Percentiles rank a stretch among this genome's conserved stretches.
These are phyloP conservation scores for Botia kubotai DNA, from an alignment of 2,797 vertebrate species.

Conservation along the genomic window DNA sequence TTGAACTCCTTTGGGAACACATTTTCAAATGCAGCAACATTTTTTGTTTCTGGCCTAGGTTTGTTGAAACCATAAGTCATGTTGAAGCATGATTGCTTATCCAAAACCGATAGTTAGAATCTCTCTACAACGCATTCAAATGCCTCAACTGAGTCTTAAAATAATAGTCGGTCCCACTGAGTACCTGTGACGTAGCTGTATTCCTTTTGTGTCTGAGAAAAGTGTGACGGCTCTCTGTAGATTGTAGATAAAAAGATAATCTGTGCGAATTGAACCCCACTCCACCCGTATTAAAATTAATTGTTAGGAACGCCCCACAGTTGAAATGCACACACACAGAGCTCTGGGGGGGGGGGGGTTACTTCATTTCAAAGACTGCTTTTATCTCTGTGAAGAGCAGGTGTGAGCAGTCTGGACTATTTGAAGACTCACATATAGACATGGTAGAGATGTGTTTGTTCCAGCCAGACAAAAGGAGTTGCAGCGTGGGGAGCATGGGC, in stretches of 20 bases:
- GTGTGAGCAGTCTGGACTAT: slow-evolving; percentile 35
- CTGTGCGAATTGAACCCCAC: slow-evolving; percentile 36
- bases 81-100: no score
- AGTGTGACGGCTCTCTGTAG: slow-evolving; percentile 14
- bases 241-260: slow-evolving; percentile 47
- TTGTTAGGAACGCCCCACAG: slow-evolving; percentile 27
- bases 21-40: no score
- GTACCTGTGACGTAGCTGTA: slow-evolving; percentile 10
- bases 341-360: slow-evolving; percentile 30
- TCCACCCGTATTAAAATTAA: slow-evolving; percentile 50
- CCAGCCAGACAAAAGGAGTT: slow-evolving; percentile 53
- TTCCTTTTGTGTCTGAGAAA: slow-evolving; percentile 43
- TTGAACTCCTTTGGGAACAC: no score
- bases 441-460: slow-evolving; percentile 34
- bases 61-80: no score
- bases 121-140: slow-evolving; percentile 9
- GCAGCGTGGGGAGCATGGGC: slow-evolving; percentile 4
- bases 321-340: slow-evolving; percentile 23
- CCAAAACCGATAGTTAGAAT: background rate
- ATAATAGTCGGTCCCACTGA: slow-evolving; percentile 14
- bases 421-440: slow-evolving; percentile 34
- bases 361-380: slow-evolving; percentile 61
- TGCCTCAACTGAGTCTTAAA: slow-evolving; percentile 10
- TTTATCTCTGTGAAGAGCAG: slow-evolving; percentile 52
- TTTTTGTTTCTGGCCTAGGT: no score